Conservation (phyloP, 2,797 vertebrate genomes). For the Hyperoplus lanceolatus region DNA sequence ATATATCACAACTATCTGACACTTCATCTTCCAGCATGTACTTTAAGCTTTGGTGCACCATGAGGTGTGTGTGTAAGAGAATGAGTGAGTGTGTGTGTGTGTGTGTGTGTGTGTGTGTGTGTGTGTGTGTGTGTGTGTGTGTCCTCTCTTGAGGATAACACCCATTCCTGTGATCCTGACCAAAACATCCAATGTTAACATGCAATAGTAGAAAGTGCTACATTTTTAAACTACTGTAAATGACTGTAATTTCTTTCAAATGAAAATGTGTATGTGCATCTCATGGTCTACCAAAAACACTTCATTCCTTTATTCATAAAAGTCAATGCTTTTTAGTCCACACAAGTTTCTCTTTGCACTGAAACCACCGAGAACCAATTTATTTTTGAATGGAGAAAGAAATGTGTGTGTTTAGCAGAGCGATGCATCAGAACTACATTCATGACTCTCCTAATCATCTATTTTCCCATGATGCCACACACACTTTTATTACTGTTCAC, state of each 20-base stretch:
- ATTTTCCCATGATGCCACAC: background rate
- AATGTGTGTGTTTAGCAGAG: background rate
- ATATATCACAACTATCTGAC: constrained; percentile 14
- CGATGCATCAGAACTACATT: background rate
- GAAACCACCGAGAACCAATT: background rate
- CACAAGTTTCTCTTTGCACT: background rate
- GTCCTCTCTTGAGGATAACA: background rate
- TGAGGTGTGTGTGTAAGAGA: background rate
- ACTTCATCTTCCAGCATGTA: background rate
- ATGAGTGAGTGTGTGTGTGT: background rate
- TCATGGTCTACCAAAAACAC: background rate
- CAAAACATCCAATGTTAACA: background rate
- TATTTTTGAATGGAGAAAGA: constrained; percentile 1
- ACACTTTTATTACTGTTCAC: background rate
- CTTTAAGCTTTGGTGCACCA: background rate
- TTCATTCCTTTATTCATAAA: background rate
- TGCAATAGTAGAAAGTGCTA: background rate
- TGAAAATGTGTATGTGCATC: background rate
- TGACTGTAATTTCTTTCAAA: background rate
- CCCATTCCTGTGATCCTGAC: background rate
- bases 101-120: constrained; percentile 5
- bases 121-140: background rate
- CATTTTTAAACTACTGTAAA: background rate
- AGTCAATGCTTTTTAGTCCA: background rate
- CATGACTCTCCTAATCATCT: background rate